A percentile compares a stretch with the other conserved stretches of the same genome.
Evolutionary conservation across 2,888 invertebrate genomes (phyloP).

Genomic region (Frankliniella intonsa): DNA sequence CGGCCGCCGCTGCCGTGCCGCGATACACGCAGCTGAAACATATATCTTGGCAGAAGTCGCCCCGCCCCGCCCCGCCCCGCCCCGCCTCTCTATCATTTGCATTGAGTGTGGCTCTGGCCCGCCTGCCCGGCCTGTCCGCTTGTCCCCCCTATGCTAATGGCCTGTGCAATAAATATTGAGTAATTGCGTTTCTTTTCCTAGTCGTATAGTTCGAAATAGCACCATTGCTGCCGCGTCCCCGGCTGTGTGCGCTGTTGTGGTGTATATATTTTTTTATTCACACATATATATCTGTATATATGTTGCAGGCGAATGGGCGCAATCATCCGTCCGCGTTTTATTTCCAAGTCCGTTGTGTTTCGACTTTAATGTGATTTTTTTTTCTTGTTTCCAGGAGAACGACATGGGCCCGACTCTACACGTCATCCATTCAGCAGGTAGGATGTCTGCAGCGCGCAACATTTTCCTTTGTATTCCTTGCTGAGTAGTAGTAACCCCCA

Average conservation of each 20-base stretch:
- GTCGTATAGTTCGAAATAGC: not conserved
- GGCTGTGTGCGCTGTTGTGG: no score
- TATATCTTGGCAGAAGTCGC: slow-evolving; percentile 15
- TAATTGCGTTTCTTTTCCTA: not conserved
- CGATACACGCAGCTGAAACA: not conserved
- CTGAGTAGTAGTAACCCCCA: no score
- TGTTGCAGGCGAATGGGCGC: no score
- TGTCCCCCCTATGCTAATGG: slow-evolving; percentile 10
- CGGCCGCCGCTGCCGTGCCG: not conserved
- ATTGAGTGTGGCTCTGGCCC: slow-evolving; percentile 4
- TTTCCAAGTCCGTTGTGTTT: no score
- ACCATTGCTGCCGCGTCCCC: not conserved
- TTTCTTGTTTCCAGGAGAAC: no score
- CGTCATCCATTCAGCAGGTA: no score
- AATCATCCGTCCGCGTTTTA: no score
- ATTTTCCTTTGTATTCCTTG: no score
- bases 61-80: not conserved
- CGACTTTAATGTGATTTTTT: no score
- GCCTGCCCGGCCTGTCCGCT: not conserved
- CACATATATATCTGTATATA: not conserved
- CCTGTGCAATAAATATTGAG: slow-evolving; percentile 25
- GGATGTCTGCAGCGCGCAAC: no score
- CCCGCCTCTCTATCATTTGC: slow-evolving; percentile 13
- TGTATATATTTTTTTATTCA: not conserved
- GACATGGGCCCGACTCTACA: no score